These are phyloP conservation scores for Halichoerus grypus DNA, from an alignment of 2,113 vertebrate species.

Conservation along the genomic window DNA sequence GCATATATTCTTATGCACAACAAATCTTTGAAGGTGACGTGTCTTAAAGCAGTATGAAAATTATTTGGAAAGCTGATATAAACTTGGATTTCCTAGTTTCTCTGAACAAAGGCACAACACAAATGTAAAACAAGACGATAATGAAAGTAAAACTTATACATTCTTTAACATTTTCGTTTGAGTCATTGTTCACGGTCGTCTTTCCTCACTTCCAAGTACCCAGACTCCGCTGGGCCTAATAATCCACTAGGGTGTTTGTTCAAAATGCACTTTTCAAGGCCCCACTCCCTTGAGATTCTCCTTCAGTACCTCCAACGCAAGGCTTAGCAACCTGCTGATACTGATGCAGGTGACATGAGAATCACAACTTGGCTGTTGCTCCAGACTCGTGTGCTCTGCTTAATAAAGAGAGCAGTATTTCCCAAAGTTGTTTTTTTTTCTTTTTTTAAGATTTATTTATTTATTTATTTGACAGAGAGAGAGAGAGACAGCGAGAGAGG, in stretches of 20 bases:
- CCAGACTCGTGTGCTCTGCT: background rate
- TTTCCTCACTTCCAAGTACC: background rate
- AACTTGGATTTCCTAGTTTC: slow-evolving; percentile 36
- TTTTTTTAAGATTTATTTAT: too few relatives aligned
- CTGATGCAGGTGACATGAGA: background rate
- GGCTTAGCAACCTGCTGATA: background rate
- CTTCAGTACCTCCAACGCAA: background rate
- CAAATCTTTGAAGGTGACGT: background rate
- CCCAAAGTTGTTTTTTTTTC: background rate
- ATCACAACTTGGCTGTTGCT: background rate
- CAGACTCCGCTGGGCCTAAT: background rate
- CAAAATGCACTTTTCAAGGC: background rate
- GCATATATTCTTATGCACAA: background rate
- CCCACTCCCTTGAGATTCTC: background rate
- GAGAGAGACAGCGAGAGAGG: too few relatives aligned
- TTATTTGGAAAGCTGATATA: background rate
- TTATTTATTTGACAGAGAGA: too few relatives aligned
- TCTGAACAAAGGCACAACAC: background rate
- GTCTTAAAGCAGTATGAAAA: slow-evolving; percentile 48
- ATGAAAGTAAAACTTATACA: background rate
- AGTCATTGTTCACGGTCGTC: background rate
- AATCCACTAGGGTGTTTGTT: background rate
- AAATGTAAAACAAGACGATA: slow-evolving; percentile 14
- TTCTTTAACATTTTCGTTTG: background rate
- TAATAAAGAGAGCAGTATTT: background rate